Conservation (phyloP, 2,113 vertebrate genomes). For the Xenus cinereus region DNA sequence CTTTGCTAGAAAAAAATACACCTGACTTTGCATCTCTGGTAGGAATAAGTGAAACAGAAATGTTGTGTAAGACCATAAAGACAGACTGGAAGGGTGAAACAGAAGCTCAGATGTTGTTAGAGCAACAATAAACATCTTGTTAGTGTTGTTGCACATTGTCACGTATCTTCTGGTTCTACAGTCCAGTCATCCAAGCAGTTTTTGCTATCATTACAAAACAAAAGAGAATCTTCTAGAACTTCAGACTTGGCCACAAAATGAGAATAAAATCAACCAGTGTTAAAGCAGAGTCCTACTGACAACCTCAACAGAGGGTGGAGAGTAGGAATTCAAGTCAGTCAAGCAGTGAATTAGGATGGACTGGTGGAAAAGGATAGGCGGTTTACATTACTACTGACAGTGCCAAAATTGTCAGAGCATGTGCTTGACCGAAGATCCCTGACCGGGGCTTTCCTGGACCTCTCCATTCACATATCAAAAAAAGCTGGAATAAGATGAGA, state of each 20-base stretch:
- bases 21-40: neutral
- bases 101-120: neutral
- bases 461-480: neutral
- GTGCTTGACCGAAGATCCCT: neutral
- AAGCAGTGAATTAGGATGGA: neutral
- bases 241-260: neutral
- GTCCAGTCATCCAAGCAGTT: rapidly evolving
- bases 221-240: neutral
- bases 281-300: neutral
- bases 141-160: neutral
- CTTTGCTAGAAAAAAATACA: neutral
- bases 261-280: neutral
- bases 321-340: neutral
- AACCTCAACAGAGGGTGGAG: neutral
- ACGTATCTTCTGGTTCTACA: neutral
- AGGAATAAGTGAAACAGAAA: neutral
- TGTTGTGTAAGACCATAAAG: neutral
- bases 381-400: neutral
- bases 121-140: neutral
- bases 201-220: neutral
- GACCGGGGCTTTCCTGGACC: neutral
- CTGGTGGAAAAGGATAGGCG: neutral
- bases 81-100: neutral
- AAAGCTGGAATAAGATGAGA: neutral
- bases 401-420: neutral